Evolutionary conservation across 2,888 invertebrate genomes (phyloP).

Genomic region (Bursaphelenchus okinawaensis): DNA sequence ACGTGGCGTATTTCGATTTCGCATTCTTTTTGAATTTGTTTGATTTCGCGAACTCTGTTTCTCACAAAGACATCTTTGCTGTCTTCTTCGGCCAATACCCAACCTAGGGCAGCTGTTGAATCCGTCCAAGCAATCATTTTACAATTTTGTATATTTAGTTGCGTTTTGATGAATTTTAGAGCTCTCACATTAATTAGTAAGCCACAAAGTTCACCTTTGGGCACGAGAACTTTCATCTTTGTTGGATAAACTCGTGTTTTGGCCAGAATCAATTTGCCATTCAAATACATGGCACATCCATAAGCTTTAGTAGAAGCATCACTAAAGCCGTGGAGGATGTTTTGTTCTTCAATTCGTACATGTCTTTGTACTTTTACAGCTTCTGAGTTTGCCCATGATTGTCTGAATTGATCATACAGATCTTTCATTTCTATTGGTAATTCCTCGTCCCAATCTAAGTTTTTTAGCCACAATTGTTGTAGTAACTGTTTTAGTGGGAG

Average conservation of each 20-base stretch:
- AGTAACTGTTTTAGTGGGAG: background rate
- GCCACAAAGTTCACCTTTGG: background rate
- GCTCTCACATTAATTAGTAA: background rate
- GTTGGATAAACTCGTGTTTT: background rate
- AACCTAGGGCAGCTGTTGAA: background rate
- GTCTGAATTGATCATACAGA: background rate
- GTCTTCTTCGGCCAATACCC: background rate
- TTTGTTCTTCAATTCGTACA: too few species aligned
- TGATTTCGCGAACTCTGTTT: background rate
- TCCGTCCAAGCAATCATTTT: background rate
- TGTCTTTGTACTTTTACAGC: background rate
- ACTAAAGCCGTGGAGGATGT: background rate
- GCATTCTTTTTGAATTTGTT: too few species aligned
- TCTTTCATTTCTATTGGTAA: background rate
- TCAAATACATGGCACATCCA: background rate
- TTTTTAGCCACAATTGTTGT: background rate
- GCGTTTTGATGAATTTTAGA: background rate
- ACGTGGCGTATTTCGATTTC: background rate
- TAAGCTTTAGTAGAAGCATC: background rate
- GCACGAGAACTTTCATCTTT: background rate
- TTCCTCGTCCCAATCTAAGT: background rate
- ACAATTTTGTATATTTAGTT: background rate
- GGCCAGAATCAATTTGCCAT: background rate
- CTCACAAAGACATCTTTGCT: background rate
- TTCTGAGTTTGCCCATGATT: background rate